A percentile compares a stretch with the other conserved stretches of the same genome.
These are phyloP conservation scores for Heteractis magnifica DNA, from an alignment of 92 coral and sea anemone genomes.

Conservation along the genomic window DNA sequence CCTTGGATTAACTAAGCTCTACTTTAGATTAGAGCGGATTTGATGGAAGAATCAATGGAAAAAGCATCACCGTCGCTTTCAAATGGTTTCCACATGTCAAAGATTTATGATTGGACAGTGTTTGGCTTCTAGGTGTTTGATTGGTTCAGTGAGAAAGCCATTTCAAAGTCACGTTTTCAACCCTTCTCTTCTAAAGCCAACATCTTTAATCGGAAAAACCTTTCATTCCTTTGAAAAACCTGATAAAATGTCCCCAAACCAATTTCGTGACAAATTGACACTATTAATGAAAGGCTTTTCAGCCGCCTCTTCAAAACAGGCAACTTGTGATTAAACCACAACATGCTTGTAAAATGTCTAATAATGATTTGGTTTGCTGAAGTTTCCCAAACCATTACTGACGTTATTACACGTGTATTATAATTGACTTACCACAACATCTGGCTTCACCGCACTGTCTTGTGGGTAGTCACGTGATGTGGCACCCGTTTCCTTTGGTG, in stretches of 20 bases:
- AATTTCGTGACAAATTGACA: conserved; percentile 4
- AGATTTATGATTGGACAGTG: background rate
- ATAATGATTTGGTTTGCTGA: background rate
- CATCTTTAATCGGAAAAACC: background rate
- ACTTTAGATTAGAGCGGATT: too few species aligned
- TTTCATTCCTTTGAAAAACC: background rate
- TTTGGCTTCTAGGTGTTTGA: background rate
- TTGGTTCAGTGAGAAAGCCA: background rate
- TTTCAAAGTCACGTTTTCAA: background rate
- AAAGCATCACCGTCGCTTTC: background rate
- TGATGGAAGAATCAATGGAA: too few species aligned
- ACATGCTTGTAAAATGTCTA: background rate
- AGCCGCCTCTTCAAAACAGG: background rate
- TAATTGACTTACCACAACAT: conserved; percentile 28
- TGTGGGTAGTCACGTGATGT: background rate
- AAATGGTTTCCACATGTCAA: background rate
- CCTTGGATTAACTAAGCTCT: too few species aligned
- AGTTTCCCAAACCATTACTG: conserved; percentile 3
- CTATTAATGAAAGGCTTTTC: background rate
- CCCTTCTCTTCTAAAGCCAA: background rate
- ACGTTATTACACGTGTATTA: conserved; percentile 15
- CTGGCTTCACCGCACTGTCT: conserved; percentile 15
- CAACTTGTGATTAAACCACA: background rate
- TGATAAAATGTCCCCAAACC: background rate
- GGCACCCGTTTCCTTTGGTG: background rate